Conservation (phyloP, 2,797 vertebrate species). For the Lepus oiostolus region DNA sequence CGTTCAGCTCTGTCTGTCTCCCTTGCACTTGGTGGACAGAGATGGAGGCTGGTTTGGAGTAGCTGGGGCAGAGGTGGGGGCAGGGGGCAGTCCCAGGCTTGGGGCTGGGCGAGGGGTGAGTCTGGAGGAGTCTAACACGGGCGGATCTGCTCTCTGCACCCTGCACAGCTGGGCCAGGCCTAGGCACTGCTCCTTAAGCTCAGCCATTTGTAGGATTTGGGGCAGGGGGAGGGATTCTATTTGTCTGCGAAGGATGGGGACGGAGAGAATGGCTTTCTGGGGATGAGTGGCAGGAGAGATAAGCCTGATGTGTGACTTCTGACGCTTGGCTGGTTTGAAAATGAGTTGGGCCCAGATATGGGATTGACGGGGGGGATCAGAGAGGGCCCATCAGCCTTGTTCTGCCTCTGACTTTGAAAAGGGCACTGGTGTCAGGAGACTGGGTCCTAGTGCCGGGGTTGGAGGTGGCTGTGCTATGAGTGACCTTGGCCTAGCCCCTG, state of each 20-base stretch:
- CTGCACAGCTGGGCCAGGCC: neutral
- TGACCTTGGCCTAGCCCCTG: constrained; percentile 44
- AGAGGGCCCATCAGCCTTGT: constrained; percentile 59
- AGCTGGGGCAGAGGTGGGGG: neutral
- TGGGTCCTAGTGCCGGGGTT: constrained; percentile 63
- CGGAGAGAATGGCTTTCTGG: constrained; percentile 70
- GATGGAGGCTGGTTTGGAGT: neutral
- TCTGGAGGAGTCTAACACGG: neutral
- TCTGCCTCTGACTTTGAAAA: constrained; percentile 71
- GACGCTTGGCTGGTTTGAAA: constrained; percentile 82
- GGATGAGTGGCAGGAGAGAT: constrained; percentile 84
- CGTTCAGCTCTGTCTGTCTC: neutral
- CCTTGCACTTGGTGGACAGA: neutral
- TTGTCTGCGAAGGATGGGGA: constrained; percentile 72
- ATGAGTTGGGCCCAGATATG: constrained; percentile 78
- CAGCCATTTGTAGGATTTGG: constrained; percentile 67
- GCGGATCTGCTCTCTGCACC: neutral
- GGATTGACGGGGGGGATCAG: constrained; percentile 79
- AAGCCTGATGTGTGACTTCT: constrained; percentile 84
- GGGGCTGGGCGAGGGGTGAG: neutral
- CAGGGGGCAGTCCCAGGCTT: neutral
- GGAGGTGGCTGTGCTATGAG: neutral
- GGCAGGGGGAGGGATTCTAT: constrained; percentile 50
- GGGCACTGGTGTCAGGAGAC: neutral
- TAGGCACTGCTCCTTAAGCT: constrained; percentile 53